These are phyloP conservation scores for Drosophila longiperda DNA, from an alignment of 2,888 invertebrate species.

Conservation along the genomic window DNA sequence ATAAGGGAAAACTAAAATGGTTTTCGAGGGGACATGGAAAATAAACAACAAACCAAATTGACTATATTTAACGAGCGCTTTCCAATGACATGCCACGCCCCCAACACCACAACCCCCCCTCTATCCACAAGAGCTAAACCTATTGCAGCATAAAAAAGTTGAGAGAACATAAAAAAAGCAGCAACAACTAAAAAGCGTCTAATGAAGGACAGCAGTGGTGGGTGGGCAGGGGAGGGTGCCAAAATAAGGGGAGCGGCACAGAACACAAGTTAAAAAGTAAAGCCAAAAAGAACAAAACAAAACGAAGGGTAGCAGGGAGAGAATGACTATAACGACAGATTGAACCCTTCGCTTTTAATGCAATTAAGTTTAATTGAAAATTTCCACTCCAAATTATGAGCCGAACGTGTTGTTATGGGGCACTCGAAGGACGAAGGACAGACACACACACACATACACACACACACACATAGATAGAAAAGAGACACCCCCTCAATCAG, in stretches of 20 bases:
- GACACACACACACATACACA: conserved; percentile 7
- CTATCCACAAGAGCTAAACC: conserved; percentile 41
- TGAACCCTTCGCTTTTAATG: conserved; percentile 81
- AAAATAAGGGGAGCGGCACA: conserved; percentile 1
- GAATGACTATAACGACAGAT: conserved; percentile 72
- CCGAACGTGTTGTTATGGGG: conserved; percentile 72
- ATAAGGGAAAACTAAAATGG: conserved; percentile 52
- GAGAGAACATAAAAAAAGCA: conserved; percentile 61
- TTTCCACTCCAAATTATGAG: conserved; percentile 82
- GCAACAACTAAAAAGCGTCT: conserved; percentile 54
- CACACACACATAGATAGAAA: conserved; percentile 5
- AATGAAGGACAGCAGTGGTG: conserved; percentile 37
- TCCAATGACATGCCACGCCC: conserved; percentile 11
- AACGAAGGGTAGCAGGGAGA: neutral
- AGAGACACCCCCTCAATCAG: conserved; percentile 67
- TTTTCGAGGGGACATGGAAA: conserved; percentile 52
- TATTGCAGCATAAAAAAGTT: conserved; percentile 72
- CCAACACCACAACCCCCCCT: neutral
- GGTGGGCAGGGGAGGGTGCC: neutral
- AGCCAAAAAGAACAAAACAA: conserved; percentile 19
- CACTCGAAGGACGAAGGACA: conserved; percentile 27
- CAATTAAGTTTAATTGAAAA: conserved; percentile 82
- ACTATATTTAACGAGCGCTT: conserved; percentile 47
- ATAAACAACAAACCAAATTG: conserved; percentile 48
- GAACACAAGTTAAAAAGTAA: conserved; percentile 58